A percentile compares a stretch with the other conserved stretches of the same genome.
Conservation (phyloP, 2,888 invertebrate genomes). For the Alentia gelatinosa region DNA sequence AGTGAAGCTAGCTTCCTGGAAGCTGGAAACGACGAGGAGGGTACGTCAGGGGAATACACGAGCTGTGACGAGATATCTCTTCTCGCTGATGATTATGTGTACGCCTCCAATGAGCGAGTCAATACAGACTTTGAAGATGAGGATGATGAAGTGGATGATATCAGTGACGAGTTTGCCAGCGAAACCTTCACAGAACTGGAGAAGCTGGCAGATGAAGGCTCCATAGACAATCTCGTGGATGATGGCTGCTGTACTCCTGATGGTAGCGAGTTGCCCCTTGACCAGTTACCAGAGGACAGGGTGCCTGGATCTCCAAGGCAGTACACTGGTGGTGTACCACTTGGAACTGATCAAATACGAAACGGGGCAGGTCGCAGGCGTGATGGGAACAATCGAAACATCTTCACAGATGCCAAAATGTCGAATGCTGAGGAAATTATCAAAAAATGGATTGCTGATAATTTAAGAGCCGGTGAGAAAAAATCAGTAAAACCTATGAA, state of each 20-base stretch:
- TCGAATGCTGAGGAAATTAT: slow-evolving; percentile 12
- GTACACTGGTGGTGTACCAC: too few species aligned
- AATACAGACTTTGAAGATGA: slow-evolving; percentile 31
- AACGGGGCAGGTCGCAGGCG: not conserved
- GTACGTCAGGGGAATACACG: slow-evolving; percentile 5
- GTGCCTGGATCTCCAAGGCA: too few species aligned
- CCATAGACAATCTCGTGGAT: slow-evolving; percentile 38
- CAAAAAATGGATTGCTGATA: not conserved
- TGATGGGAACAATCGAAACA: not conserved
- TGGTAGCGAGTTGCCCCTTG: not conserved
- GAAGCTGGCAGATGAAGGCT: slow-evolving; percentile 40
- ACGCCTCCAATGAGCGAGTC: slow-evolving; percentile 28
- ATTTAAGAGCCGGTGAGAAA: not conserved
- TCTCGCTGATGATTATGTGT: slow-evolving; percentile 40
- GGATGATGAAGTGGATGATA: slow-evolving; percentile 6
- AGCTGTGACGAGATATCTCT: slow-evolving; percentile 38
- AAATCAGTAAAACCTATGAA: not conserved
- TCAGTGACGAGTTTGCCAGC: slow-evolving; percentile 49
- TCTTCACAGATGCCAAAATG: slow-evolving; percentile 29
- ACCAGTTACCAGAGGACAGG: not conserved
- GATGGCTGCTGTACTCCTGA: slow-evolving; percentile 15
- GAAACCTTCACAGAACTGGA: slow-evolving; percentile 50
- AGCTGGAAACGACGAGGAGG: not conserved
- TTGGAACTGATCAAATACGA: not conserved
- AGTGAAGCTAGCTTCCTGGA: not conserved